Evolutionary conservation across 2,113 vertebrate species (phyloP).

Genomic region (Baryphthengus martii): DNA sequence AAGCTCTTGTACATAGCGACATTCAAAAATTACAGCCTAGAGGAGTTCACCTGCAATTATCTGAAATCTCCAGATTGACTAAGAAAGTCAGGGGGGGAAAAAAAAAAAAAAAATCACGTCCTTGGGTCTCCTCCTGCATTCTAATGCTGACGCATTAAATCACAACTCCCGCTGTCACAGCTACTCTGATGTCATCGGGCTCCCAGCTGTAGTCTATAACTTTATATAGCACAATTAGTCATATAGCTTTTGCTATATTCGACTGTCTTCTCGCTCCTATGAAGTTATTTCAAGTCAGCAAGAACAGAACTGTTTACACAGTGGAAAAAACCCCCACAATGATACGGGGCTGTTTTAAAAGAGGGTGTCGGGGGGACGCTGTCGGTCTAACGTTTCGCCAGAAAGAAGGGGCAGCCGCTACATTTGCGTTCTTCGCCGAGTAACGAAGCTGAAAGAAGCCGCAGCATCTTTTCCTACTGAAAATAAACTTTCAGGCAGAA

Average conservation of each 20-base stretch:
- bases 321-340: slow-evolving; percentile 32
- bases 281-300: slow-evolving; percentile 43
- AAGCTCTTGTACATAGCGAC: background rate
- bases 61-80: background rate
- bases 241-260: slow-evolving; percentile 44
- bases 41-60: background rate
- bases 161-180: background rate
- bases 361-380: background rate
- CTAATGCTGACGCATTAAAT: slow-evolving; percentile 22
- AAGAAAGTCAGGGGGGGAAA: background rate
- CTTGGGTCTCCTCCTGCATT: slow-evolving; percentile 7
- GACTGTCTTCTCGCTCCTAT: slow-evolving; percentile 22
- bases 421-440: rapidly evolving
- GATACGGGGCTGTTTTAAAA: slow-evolving; percentile 19
- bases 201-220: slow-evolving; percentile 57
- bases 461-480: background rate
- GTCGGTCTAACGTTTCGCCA: background rate
- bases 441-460: background rate
- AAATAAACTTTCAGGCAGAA: background rate
- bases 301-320: slow-evolving; percentile 28
- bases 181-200: slow-evolving; percentile 46
- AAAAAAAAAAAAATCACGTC: background rate
- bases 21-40: background rate
- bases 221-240: slow-evolving; percentile 63
- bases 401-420: background rate